Evolutionary conservation across 2,888 invertebrate species (phyloP), one percentile per base, ranked within the genome.

Genomic region (Lordiphosa fenestrarum): DNA sequence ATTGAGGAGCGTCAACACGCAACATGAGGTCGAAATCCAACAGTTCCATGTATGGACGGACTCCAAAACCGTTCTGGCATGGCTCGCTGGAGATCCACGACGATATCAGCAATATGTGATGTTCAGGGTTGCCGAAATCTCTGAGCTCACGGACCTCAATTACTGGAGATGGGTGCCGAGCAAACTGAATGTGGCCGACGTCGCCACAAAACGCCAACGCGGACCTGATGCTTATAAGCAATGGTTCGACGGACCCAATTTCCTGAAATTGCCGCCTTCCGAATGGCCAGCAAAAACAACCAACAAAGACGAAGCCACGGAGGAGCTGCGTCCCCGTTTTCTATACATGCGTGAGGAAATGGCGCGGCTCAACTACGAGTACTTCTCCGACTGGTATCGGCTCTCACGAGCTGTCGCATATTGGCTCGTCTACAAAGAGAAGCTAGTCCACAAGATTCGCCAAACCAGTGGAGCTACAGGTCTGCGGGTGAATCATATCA

Each of bases 101-200:
- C 53, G 57, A 6, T 65, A 59, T 21, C 70, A 69, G 40, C 69
- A 71, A 12, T 82, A 69, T 41, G 73, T 78, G 30, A 69, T 73
- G 2, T 65, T 69, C 53, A 51, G 60, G 6, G 40, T 71, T 0
- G 53, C 37, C 9, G 58, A 63, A 47, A 51, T 66, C 9, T 13
- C 54, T 10, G 63, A 66, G n/a, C 36, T 23, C 2, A 49, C 39
- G 0, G 15, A 30, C 0, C 25, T 33, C 0, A 46, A 15, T 6
- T 38, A 62, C 9, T 59, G 56, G 56, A 33, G 64, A 12, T 69
- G 69, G 62, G 4, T 61, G 4, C 56, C 61, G 15, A 54, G 25
- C 15, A 39, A 47, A 6, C 23, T 49, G 0, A 59, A 58, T 33
- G 60, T 58, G 36, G 61, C 66, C 4, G 63, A 64, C 25, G 49